phyloP scores from a whole-genome alignment of 2,113 vertebrate species.

The Shinisaurus crocodilurus region DNA sequence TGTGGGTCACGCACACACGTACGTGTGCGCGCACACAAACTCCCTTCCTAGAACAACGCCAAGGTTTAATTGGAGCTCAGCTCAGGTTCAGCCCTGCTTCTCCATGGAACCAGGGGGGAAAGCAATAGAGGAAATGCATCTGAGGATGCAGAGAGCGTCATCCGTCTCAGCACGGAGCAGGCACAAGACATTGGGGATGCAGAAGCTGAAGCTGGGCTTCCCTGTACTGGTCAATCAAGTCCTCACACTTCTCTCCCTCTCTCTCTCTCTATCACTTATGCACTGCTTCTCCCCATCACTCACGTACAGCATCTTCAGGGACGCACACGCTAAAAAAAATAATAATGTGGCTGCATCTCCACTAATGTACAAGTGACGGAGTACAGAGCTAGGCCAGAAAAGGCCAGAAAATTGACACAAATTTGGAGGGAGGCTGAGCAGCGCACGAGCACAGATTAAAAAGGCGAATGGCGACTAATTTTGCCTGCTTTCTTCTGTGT shows the following conservation, averaged over 20 bases:
- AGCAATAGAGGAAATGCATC: too few species aligned
- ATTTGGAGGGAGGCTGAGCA: rapidly evolving
- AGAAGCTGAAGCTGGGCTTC: neutral
- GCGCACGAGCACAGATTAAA: neutral
- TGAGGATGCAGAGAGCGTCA: neutral
- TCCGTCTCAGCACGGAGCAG: neutral
- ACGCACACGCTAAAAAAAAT: neutral
- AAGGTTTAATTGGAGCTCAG: neutral
- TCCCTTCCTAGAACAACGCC: neutral
- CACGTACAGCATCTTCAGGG: neutral
- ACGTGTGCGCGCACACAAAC: too few species aligned
- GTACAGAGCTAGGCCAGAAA: neutral
- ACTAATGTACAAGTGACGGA: neutral
- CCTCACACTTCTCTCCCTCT: too few species aligned
- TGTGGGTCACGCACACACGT: too few species aligned
- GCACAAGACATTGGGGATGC: neutral
- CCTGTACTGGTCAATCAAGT: too few species aligned
- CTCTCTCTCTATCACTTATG: too few species aligned
- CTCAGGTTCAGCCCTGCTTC: neutral
- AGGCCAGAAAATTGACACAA: neutral
- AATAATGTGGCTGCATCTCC: neutral
- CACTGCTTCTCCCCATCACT: neutral
- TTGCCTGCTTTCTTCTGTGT: neutral
- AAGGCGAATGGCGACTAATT: neutral
- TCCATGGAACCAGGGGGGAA: too few species aligned